Evolutionary conservation across 2,113 vertebrate species (phyloP), one percentile per base, ranked within the genome.

Genomic region (Chaetorhynchus papuensis): DNA sequence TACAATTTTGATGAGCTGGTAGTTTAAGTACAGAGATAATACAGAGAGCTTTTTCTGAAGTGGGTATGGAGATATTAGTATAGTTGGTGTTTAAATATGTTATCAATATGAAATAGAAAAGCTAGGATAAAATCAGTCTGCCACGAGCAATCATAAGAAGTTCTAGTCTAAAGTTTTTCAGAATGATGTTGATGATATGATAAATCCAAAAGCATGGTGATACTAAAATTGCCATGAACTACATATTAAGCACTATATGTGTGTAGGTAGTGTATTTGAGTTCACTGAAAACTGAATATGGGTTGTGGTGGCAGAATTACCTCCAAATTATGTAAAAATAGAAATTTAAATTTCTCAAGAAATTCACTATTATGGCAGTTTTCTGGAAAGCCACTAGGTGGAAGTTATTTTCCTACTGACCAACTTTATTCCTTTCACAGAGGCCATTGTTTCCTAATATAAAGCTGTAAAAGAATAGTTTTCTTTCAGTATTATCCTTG

Each of bases 381-480:
- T 96, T 93, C 94, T 80, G 56, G 50, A 88, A 88, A 95, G 82
- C 94, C 96, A 94, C 95, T 97, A 97, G 95, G 94, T 97, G 95
- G 95, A 95, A 96, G 95, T 90, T 97, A 91, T 87, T 97, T 97
- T 96, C 91, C 74, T 89, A 22, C 63, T 59, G 70, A 95, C 59
- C 74, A 85, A 66, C 39, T 52, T 82, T 61, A 79, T 91, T 90
- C 49, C 4, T 2, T 60, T 61, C 28, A 37, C 53, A 85, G 54
- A 91, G 35, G 33, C 68, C 68, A 83, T 86, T 70, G 56, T 82
- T 89, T 90, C 64, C 60, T 59, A 54, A 65, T 80, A 70, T 50
- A 63, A 72, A 54, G 35, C 50, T 83, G 30, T 77, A 52, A 90
- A 77, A 63, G 23, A 85, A 35, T 31, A 1, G 54, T 88, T 91